Evolutionary conservation across 2,113 vertebrate species (phyloP), one percentile per base, ranked within the genome.

Genomic region (Ophthalmolycus amberensis): DNA sequence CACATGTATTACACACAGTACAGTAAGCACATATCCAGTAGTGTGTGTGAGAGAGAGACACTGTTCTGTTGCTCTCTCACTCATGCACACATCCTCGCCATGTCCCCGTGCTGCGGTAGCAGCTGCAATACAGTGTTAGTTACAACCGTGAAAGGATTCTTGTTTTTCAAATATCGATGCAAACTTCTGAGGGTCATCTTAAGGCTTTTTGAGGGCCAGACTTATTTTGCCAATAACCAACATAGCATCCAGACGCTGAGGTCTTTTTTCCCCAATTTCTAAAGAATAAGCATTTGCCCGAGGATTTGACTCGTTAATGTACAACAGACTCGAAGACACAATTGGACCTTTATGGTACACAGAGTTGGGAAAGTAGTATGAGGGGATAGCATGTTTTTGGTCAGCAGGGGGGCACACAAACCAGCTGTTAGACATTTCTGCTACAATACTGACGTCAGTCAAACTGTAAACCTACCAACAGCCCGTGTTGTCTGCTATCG

Each of bases 141-240:
- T 70, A 79, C 64, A 89, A 86, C 88, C 89, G 91, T 89, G 86
- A 92, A 87, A 86, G 54, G 40, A 64, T 79, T 86, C 74, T 83
- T 71, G 14, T 50, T 84, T 76, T 50, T 29, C 66, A 27, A 48
- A 62, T 48, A 14, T 4, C 29, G 68, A 76, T 60, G 54, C 52
- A 64, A 25, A 54, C 40, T 56, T 37, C 22, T 25, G 22, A 22
- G 65, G 29, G 14, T n/a, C 15, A 62, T 34, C 5, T 64, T 69
- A 10, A 3, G 5, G 16, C 3, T 22, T 59, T 29, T 56, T 34
- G n/a, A 42, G 22, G 18, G 32, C n/a, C 42, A 38, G 12, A 65
- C 8, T 37, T 27, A 0, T 27, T 14, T 1, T 46, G 3, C 9
- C 5, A 34, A n/a, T 18, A 46, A 10, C 4, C 16, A 50, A 62